Conservation (phyloP, 2,113 vertebrate species). For the Sclerurus mexicanus region DNA sequence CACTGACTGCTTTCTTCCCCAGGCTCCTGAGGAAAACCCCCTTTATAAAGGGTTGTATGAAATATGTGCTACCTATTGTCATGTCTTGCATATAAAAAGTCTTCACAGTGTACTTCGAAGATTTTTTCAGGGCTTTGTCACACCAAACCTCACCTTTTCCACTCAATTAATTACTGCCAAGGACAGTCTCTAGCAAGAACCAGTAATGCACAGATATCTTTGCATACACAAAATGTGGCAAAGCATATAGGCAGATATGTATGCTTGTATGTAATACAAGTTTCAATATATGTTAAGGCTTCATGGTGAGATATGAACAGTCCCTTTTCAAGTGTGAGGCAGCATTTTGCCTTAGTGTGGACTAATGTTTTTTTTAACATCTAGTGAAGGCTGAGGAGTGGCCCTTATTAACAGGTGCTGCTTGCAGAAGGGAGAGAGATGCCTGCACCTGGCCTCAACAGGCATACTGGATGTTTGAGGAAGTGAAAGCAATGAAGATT, state of each 20-base stretch:
- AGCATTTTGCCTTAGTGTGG: background rate
- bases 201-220: background rate
- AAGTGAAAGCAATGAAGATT: background rate
- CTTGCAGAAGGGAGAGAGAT: background rate
- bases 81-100: background rate
- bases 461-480: accelerated
- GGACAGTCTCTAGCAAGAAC: background rate
- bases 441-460: background rate
- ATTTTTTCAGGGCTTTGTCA: background rate
- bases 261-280: background rate
- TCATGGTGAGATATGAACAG: background rate
- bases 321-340: background rate
- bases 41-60: background rate
- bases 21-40: background rate
- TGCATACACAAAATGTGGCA: background rate
- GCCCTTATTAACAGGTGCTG: background rate
- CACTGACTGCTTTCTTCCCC: background rate
- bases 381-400: background rate
- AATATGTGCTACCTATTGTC: background rate
- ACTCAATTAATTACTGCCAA: background rate
- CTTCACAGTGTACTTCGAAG: background rate
- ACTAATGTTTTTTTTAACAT: background rate
- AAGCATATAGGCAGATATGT: background rate
- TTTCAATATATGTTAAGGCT: background rate
- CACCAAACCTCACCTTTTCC: background rate